Conservation (phyloP, 2,797 vertebrate species). For the Lepus oiostolus region DNA sequence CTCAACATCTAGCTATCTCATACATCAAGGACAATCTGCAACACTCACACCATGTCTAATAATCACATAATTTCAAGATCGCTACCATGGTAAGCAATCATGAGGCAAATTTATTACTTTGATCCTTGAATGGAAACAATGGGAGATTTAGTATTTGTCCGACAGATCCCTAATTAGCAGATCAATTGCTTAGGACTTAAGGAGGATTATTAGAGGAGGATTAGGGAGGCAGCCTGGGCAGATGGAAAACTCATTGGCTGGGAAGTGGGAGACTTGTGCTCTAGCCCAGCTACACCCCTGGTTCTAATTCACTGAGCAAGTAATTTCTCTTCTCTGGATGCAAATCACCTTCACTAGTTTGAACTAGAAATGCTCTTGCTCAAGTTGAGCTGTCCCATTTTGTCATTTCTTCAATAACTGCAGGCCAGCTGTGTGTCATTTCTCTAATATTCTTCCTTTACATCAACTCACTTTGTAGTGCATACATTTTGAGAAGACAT, state of each 20-base stretch:
- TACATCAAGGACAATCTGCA: constrained; percentile 45
- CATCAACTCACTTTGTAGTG: not conserved
- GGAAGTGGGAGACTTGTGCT: not conserved
- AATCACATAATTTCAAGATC: constrained; percentile 23
- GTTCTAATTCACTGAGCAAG: not conserved
- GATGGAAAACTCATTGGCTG: not conserved
- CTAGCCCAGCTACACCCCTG: not conserved
- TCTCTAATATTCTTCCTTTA: not conserved
- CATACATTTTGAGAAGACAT: not conserved
- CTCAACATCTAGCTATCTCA: not conserved
- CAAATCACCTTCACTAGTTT: not conserved
- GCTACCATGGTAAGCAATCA: constrained; percentile 44
- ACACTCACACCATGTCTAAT: not conserved
- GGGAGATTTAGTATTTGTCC: constrained; percentile 45
- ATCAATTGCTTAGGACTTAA: constrained; percentile 40
- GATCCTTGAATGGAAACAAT: constrained; percentile 58
- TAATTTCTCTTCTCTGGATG: not conserved
- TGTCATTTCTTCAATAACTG: not conserved
- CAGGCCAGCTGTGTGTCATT: rapidly evolving
- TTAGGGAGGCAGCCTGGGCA: not conserved
- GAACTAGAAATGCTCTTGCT: not conserved
- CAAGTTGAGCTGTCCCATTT: no score
- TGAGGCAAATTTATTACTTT: constrained; percentile 65
- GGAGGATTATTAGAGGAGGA: constrained; percentile 32
- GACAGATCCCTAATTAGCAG: constrained; percentile 55